A percentile compares a stretch with the other conserved stretches of the same genome.
Conservation (phyloP, 1,140 invertebrate genomes). For the Cotesia vestalis region DNA sequence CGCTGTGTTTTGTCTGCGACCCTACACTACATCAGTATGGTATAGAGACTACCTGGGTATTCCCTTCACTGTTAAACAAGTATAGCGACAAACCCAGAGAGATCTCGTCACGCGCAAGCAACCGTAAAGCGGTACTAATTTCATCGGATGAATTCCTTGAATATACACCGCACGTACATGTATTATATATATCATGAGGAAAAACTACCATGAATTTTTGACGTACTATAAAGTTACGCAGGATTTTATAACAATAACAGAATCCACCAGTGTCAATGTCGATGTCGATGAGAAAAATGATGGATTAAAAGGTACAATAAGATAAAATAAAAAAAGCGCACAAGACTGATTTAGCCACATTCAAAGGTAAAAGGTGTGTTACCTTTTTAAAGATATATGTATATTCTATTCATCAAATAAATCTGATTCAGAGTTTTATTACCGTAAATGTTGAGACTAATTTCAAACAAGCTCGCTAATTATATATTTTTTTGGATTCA, state of each 20-base stretch:
- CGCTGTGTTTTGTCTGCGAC: neutral
- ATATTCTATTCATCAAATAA: too few relatives aligned
- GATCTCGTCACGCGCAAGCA: slow-evolving; percentile 39
- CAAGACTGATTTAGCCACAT: too few relatives aligned
- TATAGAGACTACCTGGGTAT: slow-evolving; percentile 6
- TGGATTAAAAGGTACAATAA: too few relatives aligned
- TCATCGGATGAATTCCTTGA: slow-evolving; percentile 34
- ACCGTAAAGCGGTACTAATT: slow-evolving; percentile 55
- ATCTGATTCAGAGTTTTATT: too few relatives aligned
- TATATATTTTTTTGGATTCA: too few relatives aligned
- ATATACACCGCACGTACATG: neutral
- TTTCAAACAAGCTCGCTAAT: too few relatives aligned
- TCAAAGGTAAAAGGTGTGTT: too few relatives aligned
- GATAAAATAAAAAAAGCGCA: too few relatives aligned
- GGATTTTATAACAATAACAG: neutral
- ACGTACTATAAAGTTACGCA: neutral
- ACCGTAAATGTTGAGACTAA: too few relatives aligned
- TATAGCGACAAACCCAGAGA: slow-evolving; percentile 7
- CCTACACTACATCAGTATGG: neutral
- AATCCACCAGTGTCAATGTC: too few relatives aligned
- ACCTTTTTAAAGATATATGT: too few relatives aligned
- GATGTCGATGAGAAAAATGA: too few relatives aligned
- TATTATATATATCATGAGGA: slow-evolving; percentile 8
- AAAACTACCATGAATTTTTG: slow-evolving; percentile 11
- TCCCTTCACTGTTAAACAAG: slow-evolving; percentile 18